These are phyloP conservation scores for Nymphalis c-album DNA, from an alignment of 2,888 invertebrate species.

Conservation along the genomic window DNA sequence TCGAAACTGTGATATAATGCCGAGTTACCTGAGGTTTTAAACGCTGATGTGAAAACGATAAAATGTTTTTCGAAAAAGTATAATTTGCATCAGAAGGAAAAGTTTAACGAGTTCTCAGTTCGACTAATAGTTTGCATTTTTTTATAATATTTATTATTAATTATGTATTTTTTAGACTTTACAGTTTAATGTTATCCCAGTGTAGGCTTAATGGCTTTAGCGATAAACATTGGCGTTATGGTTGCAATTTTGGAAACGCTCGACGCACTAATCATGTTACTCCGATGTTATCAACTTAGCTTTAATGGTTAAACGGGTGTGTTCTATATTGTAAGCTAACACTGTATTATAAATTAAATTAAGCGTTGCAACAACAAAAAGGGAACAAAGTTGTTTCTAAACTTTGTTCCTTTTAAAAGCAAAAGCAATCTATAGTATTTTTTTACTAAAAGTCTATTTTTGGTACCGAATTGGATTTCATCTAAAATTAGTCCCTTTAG, in stretches of 20 bases:
- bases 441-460: too few relatives aligned
- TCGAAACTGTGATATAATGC: slow-evolving; percentile 20
- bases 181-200: not conserved
- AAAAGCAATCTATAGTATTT: too few relatives aligned
- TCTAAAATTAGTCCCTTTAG: too few relatives aligned
- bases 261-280: slow-evolving; percentile 14
- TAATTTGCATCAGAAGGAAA: not conserved
- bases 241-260: slow-evolving; percentile 18
- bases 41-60: not conserved
- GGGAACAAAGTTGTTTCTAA: too few relatives aligned
- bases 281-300: slow-evolving; percentile 21
- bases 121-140: too few relatives aligned
- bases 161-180: not conserved
- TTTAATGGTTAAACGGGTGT: slow-evolving; percentile 11
- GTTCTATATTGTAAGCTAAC: slow-evolving; percentile 8
- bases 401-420: too few relatives aligned
- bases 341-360: not conserved
- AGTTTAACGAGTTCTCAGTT: too few relatives aligned
- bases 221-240: not conserved
- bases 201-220: not conserved
- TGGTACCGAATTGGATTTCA: too few relatives aligned
- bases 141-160: not conserved
- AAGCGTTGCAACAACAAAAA: not conserved
- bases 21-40: not conserved
- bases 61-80: not conserved